These are phyloP conservation scores for Limnephilus lunatus DNA, from an alignment of 2,888 invertebrate species.

Conservation along the genomic window DNA sequence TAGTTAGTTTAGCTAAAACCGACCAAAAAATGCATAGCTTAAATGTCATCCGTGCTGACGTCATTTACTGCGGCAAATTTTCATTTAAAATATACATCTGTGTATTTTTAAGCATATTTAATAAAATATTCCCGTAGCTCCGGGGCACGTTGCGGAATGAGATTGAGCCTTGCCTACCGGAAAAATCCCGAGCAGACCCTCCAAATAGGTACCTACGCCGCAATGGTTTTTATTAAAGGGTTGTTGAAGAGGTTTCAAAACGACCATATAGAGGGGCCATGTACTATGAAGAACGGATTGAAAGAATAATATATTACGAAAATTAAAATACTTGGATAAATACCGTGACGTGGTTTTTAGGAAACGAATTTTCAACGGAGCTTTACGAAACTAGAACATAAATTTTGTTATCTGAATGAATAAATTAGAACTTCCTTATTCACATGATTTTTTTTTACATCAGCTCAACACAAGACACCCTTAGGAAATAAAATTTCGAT, in stretches of 20 bases:
- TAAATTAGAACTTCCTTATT: too few species aligned
- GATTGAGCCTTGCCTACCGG: background rate
- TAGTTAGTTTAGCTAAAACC: too few species aligned
- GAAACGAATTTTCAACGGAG: too few species aligned
- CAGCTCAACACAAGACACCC: too few species aligned
- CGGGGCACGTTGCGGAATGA: background rate
- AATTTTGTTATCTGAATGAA: too few species aligned
- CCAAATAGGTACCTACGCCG: background rate
- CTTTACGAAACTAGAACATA: too few species aligned
- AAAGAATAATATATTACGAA: background rate
- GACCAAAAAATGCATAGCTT: background rate
- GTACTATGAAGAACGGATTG: background rate
- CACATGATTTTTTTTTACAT: too few species aligned
- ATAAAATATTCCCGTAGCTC: background rate
- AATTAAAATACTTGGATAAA: too few species aligned
- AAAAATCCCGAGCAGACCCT: background rate
- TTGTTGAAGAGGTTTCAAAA: slow-evolving; percentile 19
- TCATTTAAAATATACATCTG: background rate
- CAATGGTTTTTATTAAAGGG: slow-evolving; percentile 13
- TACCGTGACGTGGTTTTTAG: too few species aligned
- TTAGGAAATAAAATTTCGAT: too few species aligned
- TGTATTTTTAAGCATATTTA: background rate
- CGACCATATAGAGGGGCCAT: background rate
- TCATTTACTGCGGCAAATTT: background rate
- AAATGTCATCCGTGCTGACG: background rate